Percentiles rank a stretch among this genome's conserved stretches.
Conservation (phyloP, 1,140 invertebrate genomes). For the Metaphire vulgaris region DNA sequence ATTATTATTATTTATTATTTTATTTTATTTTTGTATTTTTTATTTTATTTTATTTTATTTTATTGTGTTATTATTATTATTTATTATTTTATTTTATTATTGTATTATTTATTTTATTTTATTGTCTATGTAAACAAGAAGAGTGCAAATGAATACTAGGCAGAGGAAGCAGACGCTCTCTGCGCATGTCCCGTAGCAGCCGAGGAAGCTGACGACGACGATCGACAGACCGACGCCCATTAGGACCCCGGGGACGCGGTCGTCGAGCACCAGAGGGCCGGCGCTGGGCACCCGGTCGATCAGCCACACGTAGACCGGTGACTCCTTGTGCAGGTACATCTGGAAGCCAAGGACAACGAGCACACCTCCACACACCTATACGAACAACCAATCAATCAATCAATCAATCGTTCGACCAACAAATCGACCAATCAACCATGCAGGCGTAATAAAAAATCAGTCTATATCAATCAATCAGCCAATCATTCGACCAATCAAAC, state of each 20-base stretch:
- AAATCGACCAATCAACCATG: neutral
- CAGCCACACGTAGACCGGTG: neutral
- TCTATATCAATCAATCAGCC: no score
- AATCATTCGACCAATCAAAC: no score
- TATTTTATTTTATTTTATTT: no score
- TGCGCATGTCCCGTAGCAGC: conserved; percentile 36
- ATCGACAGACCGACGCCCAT: conserved; percentile 35
- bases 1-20: no score
- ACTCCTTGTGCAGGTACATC: neutral
- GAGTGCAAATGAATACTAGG: no score
- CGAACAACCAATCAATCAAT: neutral
- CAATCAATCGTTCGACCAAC: neutral
- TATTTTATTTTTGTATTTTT: no score
- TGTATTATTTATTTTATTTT: no score
- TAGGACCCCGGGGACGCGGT: conserved; percentile 22
- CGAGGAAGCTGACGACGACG: conserved; percentile 37
- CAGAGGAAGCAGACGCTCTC: conserved; percentile 37
- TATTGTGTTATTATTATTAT: no score
- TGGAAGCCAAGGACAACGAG: neutral
- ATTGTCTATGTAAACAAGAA: no score
- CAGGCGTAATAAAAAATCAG: no score
- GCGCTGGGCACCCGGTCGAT: neutral
- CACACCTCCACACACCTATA: neutral
- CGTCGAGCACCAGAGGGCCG: neutral
- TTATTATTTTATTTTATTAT: no score